phyloP scores from a whole-genome alignment of 2,888 invertebrate species.

The Kuschelorhynchus macadamiae region DNA sequence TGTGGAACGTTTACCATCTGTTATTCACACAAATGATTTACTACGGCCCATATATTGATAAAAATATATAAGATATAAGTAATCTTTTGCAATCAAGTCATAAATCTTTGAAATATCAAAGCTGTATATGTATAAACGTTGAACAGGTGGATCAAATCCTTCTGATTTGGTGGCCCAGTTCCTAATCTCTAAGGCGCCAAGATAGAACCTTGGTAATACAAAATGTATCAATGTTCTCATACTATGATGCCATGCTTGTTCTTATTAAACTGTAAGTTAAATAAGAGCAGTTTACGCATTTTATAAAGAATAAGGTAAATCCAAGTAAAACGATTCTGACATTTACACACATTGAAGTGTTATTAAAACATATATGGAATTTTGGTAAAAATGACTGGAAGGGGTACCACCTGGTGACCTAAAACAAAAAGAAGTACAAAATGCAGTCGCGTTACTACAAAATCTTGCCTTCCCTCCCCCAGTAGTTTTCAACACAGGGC shows the following conservation, averaged over 20 bases:
- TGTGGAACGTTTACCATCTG: background rate
- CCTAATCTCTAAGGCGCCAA: conserved; percentile 43
- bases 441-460: too few species aligned
- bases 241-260: conserved; percentile 31
- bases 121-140: conserved; percentile 21
- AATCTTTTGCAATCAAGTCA: conserved; percentile 2
- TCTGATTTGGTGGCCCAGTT: conserved; percentile 38
- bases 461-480: too few species aligned
- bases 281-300: conserved; percentile 15
- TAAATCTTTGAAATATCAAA: conserved; percentile 40
- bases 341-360: background rate
- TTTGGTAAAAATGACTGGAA: too few species aligned
- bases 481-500: too few species aligned
- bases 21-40: conserved; percentile 1
- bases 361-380: too few species aligned
- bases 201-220: conserved; percentile 26
- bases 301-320: conserved; percentile 6
- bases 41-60: background rate
- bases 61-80: background rate
- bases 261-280: conserved; percentile 25
- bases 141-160: conserved; percentile 39
- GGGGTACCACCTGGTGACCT: too few species aligned
- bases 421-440: too few species aligned
- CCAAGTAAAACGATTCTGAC: conserved; percentile 6
- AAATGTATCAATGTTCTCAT: conserved; percentile 34